Base-by-base conservation (phyloP, 2,888 invertebrate genomes). In the Octonoba sinensis region DNA sequence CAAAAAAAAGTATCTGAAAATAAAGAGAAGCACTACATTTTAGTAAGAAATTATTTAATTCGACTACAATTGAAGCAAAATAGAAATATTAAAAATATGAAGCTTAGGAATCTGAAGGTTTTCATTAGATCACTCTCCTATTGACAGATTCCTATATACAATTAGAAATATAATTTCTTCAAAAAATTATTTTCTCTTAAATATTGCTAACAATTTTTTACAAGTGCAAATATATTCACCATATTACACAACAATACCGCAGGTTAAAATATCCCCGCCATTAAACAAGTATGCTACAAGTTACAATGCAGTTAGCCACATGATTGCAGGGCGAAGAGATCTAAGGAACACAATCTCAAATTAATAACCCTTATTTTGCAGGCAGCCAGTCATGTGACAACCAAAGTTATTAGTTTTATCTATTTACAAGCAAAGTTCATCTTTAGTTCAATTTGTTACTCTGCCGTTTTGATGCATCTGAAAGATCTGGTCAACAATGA, bases 11-110 rank as follows among this genome's bases (percentile, higher is more conserved):
- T 15, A 18, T 4, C 1, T 51, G 3, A 51, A 62, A 70, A 56
- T 16, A 60, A 67, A 44, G n/a, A 70, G 27, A 51, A 27, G 44
- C 2, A 18, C 4, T 49, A 36, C 46, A 62, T 72, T 73, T 67
- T n/a, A n/a, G n/a, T 81, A 81, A 78, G 77, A 78, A 81, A 81
- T 81, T 81, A 81, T 73, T 81, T 81, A 81, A 81, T 81, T 73
- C 69, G 69, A 81, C 79, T 81, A 81, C 79, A 81, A 81, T 81
- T 67, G 73, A 81, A 69, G 73, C 79, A 73, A 69, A 72, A 69
- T 64, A 76, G 62, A 60, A 36, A 69, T 81, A 81, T 81, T 81
- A 81, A 81, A 77, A 81, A 81, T 81, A 81, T 69, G 62, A 81
- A 81, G 79, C 73, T 62, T 71, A 73, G 73, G 66, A 81, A 73